Evolutionary conservation across 2,888 invertebrate species (phyloP), one percentile per base, ranked within the genome.

Genomic region (Hypomecis punctinalis): DNA sequence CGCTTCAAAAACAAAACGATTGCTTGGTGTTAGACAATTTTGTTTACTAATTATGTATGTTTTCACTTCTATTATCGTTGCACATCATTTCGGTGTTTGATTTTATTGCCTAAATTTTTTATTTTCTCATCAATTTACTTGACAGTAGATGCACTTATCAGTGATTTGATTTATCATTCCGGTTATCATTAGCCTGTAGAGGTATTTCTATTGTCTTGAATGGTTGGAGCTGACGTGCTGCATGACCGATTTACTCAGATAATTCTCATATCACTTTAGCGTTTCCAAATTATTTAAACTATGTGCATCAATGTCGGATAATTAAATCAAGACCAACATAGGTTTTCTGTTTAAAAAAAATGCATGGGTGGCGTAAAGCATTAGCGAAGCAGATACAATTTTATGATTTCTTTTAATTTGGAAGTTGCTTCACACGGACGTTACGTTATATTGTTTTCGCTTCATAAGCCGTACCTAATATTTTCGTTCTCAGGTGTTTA

Each of bases 21-120:
- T 85, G 92, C 92, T 92, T 92, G 85, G 78, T 91, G 91, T 91
- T 91, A 90, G 88, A 84, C 63, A 79, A 73, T 82, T 73, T 80
- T 82, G 51, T 79, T 82, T 77, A 75, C 72, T 81, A 80, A 80
- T 76, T 51, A 42, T 86, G 83, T 86, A 84, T 86, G 82, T 88
- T 88, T 83, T 86, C 90, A 90, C 89, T 86, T 86, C 72, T 85
- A 71, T 86, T 88, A 83, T 86, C 85, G 85, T 86, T 89, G 91
- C 91, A 92, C 92, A 83, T 88, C 83, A 85, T 90, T 84, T 88
- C 81, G 83, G 83, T 90, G 87, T 91, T 67, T 87, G 70, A 83
- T 86, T 89, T 87, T 73, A 69, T 76, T 76, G 80, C 77, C 80
- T 79, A 75, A 75, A 69, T 76, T 79, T 80, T 80, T 83, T 76